phyloP scores from a whole-genome alignment of 2,888 invertebrate genomes.

The Papilio elwesi region DNA sequence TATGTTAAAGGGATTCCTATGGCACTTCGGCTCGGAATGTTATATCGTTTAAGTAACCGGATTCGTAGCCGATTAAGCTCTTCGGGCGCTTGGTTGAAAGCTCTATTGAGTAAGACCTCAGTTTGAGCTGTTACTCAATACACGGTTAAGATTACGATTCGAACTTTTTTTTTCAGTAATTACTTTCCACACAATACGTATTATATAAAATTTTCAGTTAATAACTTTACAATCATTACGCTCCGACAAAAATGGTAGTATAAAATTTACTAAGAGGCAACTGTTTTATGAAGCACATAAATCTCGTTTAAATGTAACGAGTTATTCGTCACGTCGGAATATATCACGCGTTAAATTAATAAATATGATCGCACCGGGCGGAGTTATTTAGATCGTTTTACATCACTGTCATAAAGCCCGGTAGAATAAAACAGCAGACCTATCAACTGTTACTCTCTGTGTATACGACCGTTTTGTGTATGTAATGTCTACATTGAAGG shows the following conservation, averaged over 20 bases:
- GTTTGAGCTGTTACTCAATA: neutral
- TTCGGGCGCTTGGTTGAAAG: neutral
- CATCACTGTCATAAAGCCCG: constrained; percentile 19
- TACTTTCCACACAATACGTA: neutral
- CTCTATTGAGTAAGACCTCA: neutral
- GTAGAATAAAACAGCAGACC: constrained; percentile 30
- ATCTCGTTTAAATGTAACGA: constrained; percentile 1
- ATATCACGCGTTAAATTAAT: constrained; percentile 28
- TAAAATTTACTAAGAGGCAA: neutral
- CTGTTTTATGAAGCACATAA: neutral
- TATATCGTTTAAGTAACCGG: constrained; percentile 2
- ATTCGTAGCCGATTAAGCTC: constrained; percentile 1
- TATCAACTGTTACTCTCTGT: constrained; percentile 29
- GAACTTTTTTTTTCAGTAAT: neutral
- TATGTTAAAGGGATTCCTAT: neutral
- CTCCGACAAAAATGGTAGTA: neutral
- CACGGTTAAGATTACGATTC: neutral
- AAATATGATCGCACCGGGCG: constrained; percentile 18
- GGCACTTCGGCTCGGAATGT: neutral
- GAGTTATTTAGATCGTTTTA: constrained; percentile 27
- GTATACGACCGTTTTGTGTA: constrained; percentile 18
- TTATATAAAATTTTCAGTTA: neutral
- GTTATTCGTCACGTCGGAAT: neutral
- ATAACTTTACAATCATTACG: neutral
- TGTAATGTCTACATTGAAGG: constrained; percentile 7